These are phyloP conservation scores for Zelleria hepariella DNA, from an alignment of 2,888 invertebrate species.

Conservation along the genomic window DNA sequence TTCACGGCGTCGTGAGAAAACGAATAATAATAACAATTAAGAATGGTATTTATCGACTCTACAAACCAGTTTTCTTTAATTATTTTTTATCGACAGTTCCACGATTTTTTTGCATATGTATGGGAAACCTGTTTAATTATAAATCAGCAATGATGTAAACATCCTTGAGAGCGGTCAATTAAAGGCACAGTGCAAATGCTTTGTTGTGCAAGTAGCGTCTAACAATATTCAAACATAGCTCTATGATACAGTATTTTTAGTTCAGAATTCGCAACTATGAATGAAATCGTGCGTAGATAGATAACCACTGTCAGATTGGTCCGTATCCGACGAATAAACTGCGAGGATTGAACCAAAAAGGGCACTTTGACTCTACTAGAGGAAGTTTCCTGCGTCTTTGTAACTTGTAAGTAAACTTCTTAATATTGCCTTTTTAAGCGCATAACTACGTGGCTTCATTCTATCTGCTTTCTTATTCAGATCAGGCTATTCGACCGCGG, in stretches of 20 bases:
- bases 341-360: neutral
- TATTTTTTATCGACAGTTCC: neutral
- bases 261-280: too few species aligned
- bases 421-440: neutral
- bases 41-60: too few species aligned
- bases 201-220: neutral
- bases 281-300: too few species aligned
- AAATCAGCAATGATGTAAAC: conserved; percentile 28
- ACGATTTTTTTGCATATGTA: conserved; percentile 13
- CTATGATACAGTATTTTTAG: too few species aligned
- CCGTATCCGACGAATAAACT: too few species aligned
- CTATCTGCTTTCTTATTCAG: neutral
- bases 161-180: conserved; percentile 39
- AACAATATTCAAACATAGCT: too few species aligned
- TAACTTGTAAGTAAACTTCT: neutral
- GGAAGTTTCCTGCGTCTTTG: neutral
- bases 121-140: conserved; percentile 33
- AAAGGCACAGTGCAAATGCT: neutral
- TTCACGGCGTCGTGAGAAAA: neutral
- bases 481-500: neutral
- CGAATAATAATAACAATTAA: too few species aligned
- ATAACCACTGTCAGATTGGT: too few species aligned
- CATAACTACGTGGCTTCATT: neutral
- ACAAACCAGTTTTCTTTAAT: too few species aligned
- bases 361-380: neutral